A percentile compares a stretch with the other conserved stretches of the same genome.
phyloP scores from a whole-genome alignment of 1,140 invertebrate species.

The Hyles vespertilio region DNA sequence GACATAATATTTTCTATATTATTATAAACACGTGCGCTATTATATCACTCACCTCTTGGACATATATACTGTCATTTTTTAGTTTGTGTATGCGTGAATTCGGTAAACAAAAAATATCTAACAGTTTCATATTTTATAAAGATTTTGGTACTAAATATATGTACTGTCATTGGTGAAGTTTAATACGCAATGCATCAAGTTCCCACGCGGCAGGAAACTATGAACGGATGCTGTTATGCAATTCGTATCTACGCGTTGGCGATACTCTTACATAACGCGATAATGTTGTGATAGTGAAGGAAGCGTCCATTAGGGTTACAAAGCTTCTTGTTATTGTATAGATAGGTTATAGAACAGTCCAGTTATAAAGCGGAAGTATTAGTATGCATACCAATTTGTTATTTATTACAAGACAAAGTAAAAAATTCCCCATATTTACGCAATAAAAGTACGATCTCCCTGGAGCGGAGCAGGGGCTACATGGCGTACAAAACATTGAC shows the following conservation, averaged over 20 bases:
- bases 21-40: not conserved
- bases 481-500: conserved; percentile 69
- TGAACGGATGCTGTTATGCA: conserved; percentile 8
- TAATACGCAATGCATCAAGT: not conserved
- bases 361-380: no score
- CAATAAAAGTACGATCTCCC: conserved; percentile 66
- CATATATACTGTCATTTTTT: not conserved
- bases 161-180: no score
- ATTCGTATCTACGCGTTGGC: conserved; percentile 2
- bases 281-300: not conserved
- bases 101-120: no score
- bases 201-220: conserved; percentile 3
- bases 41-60: conserved; percentile 1
- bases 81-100: not conserved
- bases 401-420: conserved; percentile 10
- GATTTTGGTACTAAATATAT: no score
- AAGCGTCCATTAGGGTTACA: not conserved
- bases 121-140: no score
- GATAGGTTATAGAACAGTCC: not conserved
- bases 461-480: conserved; percentile 52
- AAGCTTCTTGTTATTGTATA: not conserved
- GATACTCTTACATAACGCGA: not conserved
- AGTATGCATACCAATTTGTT: not conserved
- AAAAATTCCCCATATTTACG: conserved; percentile 64
- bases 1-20: no score